Percentiles rank a stretch among this genome's conserved stretches.
Evolutionary conservation across 2,888 invertebrate species (phyloP).

Genomic region (Pantelozetes paolii): DNA sequence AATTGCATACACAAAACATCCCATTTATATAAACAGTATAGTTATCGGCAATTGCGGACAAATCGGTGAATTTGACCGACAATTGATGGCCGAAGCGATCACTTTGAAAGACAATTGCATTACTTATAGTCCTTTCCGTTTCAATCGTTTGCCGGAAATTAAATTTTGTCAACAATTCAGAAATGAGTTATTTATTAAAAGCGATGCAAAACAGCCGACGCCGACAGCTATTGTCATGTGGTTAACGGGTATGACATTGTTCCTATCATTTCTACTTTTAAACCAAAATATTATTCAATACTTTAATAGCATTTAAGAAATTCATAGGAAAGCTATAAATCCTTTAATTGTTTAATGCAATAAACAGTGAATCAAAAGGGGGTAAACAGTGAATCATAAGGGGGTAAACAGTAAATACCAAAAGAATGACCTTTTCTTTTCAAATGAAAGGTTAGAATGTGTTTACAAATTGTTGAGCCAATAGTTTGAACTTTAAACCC

Average conservation of each 20-base stretch:
- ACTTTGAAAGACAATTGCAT: background rate
- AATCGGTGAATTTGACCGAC: constrained; percentile 14
- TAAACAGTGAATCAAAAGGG: too few species aligned
- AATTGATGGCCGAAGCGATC: background rate
- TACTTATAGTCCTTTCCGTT: background rate
- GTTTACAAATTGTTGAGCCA: too few species aligned
- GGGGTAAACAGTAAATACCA: too few species aligned
- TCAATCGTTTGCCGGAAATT: background rate
- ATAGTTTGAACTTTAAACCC: too few species aligned
- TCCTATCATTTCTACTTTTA: too few species aligned
- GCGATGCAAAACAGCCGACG: constrained; percentile 4
- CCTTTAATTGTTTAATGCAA: too few species aligned
- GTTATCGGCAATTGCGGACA: constrained; percentile 42
- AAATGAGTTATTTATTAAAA: background rate
- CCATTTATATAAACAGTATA: constrained; percentile 36
- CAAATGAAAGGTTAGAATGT: too few species aligned
- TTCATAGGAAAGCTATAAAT: too few species aligned
- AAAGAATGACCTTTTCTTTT: too few species aligned
- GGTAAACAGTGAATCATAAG: too few species aligned
- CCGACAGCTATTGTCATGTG: constrained; percentile 27
- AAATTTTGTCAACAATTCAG: constrained; percentile 14
- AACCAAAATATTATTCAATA: too few species aligned
- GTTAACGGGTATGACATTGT: constrained; percentile 13
- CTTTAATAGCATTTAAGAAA: too few species aligned
- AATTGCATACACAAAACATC: constrained; percentile 13